Evolutionary conservation across 2,113 vertebrate species (phyloP).

Genomic region (Falcunculus frontatus): DNA sequence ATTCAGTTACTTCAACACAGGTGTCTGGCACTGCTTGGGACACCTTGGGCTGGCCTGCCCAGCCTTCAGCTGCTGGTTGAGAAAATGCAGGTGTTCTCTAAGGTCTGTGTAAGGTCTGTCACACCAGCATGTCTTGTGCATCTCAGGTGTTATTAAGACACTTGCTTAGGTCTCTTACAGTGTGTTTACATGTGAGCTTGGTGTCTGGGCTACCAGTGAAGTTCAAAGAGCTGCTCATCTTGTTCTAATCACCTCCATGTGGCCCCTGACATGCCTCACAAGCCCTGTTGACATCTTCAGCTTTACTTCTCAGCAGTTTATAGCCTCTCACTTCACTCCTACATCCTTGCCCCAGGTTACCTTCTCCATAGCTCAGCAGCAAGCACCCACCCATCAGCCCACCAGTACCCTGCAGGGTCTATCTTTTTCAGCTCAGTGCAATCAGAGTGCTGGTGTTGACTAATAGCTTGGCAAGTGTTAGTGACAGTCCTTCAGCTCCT

Average conservation of each 20-base stretch:
- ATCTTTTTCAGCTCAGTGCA: not conserved
- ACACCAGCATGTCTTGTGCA: not conserved
- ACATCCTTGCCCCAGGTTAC: not conserved
- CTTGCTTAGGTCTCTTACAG: not conserved
- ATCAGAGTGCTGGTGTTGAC: not conserved
- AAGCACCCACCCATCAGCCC: not conserved
- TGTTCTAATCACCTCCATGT: rapidly evolving
- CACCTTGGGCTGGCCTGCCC: not conserved
- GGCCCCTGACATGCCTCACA: not conserved
- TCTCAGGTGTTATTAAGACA: not conserved
- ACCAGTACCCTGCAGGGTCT: not conserved
- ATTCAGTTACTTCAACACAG: not conserved
- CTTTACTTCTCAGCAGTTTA: not conserved
- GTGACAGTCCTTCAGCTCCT: not conserved
- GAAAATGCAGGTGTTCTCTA: not conserved
- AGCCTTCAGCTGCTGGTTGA: not conserved
- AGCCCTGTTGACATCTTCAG: not conserved
- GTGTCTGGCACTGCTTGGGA: not conserved
- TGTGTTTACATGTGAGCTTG: not conserved
- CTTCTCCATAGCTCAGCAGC: not conserved
- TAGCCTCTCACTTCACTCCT: not conserved
- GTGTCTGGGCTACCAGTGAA: not conserved
- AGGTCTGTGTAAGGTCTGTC: not conserved
- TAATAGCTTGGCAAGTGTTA: not conserved
- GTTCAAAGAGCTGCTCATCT: not conserved